These are phyloP conservation scores for Ametastegia equiseti DNA, from an alignment of 2,888 invertebrate genomes.

Conservation along the genomic window DNA sequence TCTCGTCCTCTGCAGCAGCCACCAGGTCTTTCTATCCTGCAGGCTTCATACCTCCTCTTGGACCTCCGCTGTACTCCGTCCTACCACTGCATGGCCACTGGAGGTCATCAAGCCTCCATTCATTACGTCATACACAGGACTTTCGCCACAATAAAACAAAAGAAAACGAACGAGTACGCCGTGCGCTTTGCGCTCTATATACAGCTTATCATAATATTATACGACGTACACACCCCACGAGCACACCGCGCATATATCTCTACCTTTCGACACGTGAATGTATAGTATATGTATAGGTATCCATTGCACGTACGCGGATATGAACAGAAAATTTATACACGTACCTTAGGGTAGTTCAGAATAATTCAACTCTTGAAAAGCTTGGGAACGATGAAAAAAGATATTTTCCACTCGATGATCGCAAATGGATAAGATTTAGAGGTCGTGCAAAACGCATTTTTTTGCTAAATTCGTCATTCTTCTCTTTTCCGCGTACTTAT, in stretches of 20 bases:
- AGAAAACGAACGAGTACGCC: constrained; percentile 4
- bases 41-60: background rate
- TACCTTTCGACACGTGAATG: too few relatives aligned
- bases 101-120: constrained; percentile 39
- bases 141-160: constrained; percentile 21
- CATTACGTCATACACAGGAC: constrained; percentile 39
- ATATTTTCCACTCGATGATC: too few relatives aligned
- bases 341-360: background rate
- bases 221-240: background rate
- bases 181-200: too few relatives aligned
- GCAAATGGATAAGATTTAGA: too few relatives aligned
- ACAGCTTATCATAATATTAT: constrained; percentile 23
- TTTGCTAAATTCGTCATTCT: too few relatives aligned
- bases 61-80: background rate
- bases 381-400: too few relatives aligned
- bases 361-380: background rate
- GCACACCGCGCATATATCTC: too few relatives aligned
- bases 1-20: background rate
- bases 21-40: background rate
- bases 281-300: background rate
- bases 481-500: too few relatives aligned
- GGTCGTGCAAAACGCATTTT: too few relatives aligned
- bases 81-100: background rate
- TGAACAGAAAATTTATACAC: background rate
- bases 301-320: background rate